Evolutionary conservation across 2,888 invertebrate genomes (phyloP), one percentile per base, ranked within the genome.

Genomic region (Agrotis exclamationis): DNA sequence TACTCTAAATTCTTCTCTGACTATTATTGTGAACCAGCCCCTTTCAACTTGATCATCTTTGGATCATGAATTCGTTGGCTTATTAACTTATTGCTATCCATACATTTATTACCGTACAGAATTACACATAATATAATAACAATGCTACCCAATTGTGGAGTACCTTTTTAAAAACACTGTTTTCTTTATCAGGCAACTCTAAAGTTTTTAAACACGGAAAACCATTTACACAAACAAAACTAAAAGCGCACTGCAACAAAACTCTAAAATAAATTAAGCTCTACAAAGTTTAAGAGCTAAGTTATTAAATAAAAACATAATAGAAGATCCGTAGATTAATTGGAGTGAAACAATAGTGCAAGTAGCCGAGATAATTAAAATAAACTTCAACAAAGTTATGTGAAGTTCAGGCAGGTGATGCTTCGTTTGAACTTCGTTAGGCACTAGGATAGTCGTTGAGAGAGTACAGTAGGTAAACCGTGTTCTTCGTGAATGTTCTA

Each of bases 331-430:
- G 56, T 56, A 71, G 68, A 83, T 84, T 84, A 82, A 82, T 79
- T 82, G 57, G 24, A 80, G 62, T 51, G 57, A 53, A 84, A 84
- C 85, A 84, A 74, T 74, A 70, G 69, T 75, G 70, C 76, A 83
- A 87, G 75, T 81, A 74, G 66, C 63, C 65, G 76, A 70, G 78
- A 81, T 87, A 87, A 88, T 88, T 88, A 88, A 88, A 87, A 86
- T 79, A 81, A 88, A 88, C 85, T 88, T 85, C 70, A 47, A 5
- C 22, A 22, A 74, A 79, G 82, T 84, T 79, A 22, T 45, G 51
- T 50, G 5, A 57, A 76, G 74, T 83, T 82, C 20, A 48, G 58
- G 22, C 60, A 72, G 79, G 67, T 82, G 39, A 79, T 57, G 76
- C 47, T 44, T 24, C 60, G 69, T 75, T 79, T 44, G 45, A 33